These are phyloP conservation scores for Asteroscopus sphinx DNA, from an alignment of 2,888 invertebrate genomes.

Conservation along the genomic window DNA sequence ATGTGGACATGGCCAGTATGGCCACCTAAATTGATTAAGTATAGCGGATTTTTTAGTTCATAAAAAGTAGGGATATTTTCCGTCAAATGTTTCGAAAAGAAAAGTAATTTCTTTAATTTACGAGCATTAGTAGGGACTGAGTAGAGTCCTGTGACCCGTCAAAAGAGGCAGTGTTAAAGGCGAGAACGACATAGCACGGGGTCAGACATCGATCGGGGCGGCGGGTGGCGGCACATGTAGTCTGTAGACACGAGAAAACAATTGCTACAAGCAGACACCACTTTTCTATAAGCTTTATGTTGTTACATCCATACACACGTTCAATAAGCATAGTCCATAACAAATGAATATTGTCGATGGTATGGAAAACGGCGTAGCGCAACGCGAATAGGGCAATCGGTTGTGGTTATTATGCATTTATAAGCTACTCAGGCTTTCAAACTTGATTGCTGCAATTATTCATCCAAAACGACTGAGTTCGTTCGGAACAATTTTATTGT, in stretches of 20 bases:
- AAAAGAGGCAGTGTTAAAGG: conserved; percentile 74
- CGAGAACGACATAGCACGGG: conserved; percentile 79
- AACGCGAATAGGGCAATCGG: conserved; percentile 38
- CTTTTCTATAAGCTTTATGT: conserved; percentile 53
- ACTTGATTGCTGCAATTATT: conserved; percentile 23
- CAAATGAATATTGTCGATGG: conserved; percentile 55
- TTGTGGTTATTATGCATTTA: conserved; percentile 37
- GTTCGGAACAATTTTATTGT: background rate
- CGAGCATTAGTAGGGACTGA: conserved; percentile 37
- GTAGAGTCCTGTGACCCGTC: conserved; percentile 65
- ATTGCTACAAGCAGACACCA: conserved; percentile 65
- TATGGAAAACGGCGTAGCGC: conserved; percentile 45
- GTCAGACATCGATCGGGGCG: conserved; percentile 84
- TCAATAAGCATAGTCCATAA: conserved; percentile 50
- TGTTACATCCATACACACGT: conserved; percentile 44
- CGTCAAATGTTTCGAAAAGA: conserved; percentile 11
- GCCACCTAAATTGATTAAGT: conserved; percentile 7
- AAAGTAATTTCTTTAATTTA: conserved; percentile 49
- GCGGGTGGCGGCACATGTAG: conserved; percentile 63
- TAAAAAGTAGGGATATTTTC: background rate
- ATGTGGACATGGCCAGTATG: conserved; percentile 19
- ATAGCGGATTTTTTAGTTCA: conserved; percentile 2
- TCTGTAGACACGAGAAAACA: conserved; percentile 67
- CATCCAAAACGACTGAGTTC: background rate
- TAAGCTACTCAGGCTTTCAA: conserved; percentile 37